Evolutionary conservation across 2,113 vertebrate species (phyloP).

Genomic region (Gymnarchus niloticus): DNA sequence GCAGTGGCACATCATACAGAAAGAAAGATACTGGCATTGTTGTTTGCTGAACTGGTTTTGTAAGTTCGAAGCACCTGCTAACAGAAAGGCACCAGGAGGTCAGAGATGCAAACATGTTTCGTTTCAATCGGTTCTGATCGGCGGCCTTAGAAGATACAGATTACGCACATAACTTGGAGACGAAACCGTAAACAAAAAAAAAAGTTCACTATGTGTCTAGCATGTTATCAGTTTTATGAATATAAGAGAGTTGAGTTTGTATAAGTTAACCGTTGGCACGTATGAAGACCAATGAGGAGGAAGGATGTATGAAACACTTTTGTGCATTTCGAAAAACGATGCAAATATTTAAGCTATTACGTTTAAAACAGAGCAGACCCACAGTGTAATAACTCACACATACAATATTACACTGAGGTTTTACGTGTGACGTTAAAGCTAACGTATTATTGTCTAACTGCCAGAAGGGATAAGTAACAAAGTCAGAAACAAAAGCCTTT

Average conservation of each 20-base stretch:
- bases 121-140: neutral
- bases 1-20: constrained; percentile 45
- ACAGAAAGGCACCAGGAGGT: constrained; percentile 61
- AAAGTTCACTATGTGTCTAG: neutral
- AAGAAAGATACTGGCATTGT: constrained; percentile 48
- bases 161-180: neutral
- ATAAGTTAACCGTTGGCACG: neutral
- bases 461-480: neutral
- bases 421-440: neutral
- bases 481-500: neutral
- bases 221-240: neutral
- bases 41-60: constrained; percentile 59
- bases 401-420: neutral
- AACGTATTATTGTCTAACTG: neutral
- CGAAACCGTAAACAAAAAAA: neutral
- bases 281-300: neutral
- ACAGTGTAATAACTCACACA: neutral
- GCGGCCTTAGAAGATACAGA: neutral
- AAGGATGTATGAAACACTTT: neutral
- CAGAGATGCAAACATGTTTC: neutral
- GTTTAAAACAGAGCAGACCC: neutral
- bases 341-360: neutral
- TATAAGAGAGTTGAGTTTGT: too few species aligned
- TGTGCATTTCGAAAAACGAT: neutral
- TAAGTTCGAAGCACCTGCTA: constrained; percentile 60